phyloP scores from a whole-genome alignment of 1,140 invertebrate species.

The Caligus rogercresseyi region DNA sequence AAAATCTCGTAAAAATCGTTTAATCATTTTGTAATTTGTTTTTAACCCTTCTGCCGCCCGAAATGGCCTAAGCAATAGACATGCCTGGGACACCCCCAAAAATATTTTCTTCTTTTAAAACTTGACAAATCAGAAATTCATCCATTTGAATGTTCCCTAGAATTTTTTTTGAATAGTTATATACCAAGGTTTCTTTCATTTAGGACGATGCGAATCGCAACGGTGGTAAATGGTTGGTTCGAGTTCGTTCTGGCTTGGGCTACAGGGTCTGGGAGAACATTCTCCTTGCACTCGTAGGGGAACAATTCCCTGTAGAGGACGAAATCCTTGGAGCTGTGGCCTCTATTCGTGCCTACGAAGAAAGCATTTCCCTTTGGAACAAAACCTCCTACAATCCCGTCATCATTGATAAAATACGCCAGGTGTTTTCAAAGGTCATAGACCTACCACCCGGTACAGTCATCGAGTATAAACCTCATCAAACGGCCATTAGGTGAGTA shows the following conservation, averaged over 20 bases:
- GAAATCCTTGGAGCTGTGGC: conserved; percentile 97
- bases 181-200: neutral
- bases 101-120: neutral
- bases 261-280: conserved; percentile 96
- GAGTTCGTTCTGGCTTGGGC: conserved; percentile 80
- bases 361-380: conserved; percentile 96
- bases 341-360: conserved; percentile 87
- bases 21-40: no score
- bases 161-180: neutral
- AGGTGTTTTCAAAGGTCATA: conserved; percentile 78
- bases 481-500: conserved; percentile 53
- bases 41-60: no score
- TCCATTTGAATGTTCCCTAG: neutral
- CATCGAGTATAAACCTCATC: conserved; percentile 93
- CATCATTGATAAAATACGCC: conserved; percentile 73
- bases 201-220: conserved; percentile 78
- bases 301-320: conserved; percentile 96
- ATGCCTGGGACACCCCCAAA: neutral
- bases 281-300: conserved; percentile 87
- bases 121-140: neutral
- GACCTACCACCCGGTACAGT: conserved; percentile 78
- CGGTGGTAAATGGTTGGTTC: conserved; percentile 92
- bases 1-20: no score
- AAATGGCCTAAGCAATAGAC: no score
- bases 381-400: conserved; percentile 68